Evolutionary conservation across 2,797 vertebrate genomes (phyloP).

Genomic region (Rhynchonycteris naso): DNA sequence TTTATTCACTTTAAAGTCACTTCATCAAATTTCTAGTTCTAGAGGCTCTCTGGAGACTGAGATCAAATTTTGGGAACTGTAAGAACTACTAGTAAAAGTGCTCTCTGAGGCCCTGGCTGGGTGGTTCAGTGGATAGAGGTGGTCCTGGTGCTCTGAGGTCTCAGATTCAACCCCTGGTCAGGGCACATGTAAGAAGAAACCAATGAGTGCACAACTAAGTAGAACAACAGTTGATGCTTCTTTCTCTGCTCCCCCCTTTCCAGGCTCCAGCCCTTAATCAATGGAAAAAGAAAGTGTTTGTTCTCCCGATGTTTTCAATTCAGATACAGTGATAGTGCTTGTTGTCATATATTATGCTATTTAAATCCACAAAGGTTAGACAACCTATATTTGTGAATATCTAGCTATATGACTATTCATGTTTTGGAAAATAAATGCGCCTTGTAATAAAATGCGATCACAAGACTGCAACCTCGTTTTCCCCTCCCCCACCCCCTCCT

Average conservation of each 20-base stretch:
- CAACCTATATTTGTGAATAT: background rate
- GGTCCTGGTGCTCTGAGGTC: too few species aligned
- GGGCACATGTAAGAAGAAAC: too few species aligned
- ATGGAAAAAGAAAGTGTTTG: background rate
- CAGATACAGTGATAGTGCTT: background rate
- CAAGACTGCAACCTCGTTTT: background rate
- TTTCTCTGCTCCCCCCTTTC: too few species aligned
- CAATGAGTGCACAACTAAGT: too few species aligned
- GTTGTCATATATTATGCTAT: background rate
- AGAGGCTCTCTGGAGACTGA: conserved; percentile 32
- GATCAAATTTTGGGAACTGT: conserved; percentile 56
- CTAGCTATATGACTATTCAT: background rate
- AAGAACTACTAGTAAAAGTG: conserved; percentile 50
- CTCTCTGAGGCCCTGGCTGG: too few species aligned
- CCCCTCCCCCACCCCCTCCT: accelerated
- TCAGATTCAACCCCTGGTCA: too few species aligned
- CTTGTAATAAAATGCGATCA: background rate
- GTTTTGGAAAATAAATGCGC: background rate
- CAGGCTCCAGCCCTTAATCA: too few species aligned
- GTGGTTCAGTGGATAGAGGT: too few species aligned
- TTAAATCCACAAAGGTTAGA: background rate
- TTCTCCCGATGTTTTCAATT: conserved; percentile 60
- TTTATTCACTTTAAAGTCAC: conserved; percentile 67
- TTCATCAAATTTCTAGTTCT: conserved; percentile 42
- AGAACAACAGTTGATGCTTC: too few species aligned